Conservation (phyloP, 2,113 vertebrate genomes). For the Panthera leo region DNA sequence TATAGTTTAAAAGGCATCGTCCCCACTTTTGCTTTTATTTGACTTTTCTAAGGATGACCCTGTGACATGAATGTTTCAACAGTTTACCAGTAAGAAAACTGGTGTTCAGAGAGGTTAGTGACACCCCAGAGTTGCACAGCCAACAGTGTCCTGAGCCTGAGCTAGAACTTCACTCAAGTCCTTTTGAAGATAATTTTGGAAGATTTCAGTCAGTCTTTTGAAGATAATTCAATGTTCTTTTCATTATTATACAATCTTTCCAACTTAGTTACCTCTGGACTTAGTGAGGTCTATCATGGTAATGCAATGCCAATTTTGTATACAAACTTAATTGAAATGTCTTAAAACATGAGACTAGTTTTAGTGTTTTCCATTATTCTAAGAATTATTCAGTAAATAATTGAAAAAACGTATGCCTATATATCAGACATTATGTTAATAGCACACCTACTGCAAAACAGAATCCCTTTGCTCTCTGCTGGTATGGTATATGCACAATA, state of each 20-base stretch:
- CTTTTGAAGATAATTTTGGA: background rate
- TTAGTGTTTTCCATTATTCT: slow-evolving; percentile 44
- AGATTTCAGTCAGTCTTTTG: background rate
- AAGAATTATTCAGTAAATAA: slow-evolving; percentile 27
- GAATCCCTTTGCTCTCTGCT: background rate
- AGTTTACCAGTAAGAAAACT: background rate
- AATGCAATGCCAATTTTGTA: background rate
- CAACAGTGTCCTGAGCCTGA: background rate
- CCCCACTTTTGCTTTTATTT: background rate
- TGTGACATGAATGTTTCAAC: background rate
- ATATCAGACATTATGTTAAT: slow-evolving; percentile 52
- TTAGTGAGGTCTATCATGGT: background rate
- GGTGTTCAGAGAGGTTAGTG: background rate
- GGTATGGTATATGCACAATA: slow-evolving; percentile 5
- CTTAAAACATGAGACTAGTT: slow-evolving; percentile 25
- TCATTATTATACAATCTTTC: background rate
- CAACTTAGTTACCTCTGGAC: background rate
- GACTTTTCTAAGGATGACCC: background rate
- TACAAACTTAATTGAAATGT: slow-evolving; percentile 14
- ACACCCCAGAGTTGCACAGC: background rate
- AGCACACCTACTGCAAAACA: slow-evolving; percentile 30
- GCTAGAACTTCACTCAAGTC: background rate
- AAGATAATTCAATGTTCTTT: background rate
- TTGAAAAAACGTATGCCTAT: slow-evolving; percentile 5
- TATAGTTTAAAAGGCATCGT: background rate